These are phyloP conservation scores for Cyrtodaria siliqua DNA, from an alignment of 2,888 invertebrate genomes.

Conservation along the genomic window DNA sequence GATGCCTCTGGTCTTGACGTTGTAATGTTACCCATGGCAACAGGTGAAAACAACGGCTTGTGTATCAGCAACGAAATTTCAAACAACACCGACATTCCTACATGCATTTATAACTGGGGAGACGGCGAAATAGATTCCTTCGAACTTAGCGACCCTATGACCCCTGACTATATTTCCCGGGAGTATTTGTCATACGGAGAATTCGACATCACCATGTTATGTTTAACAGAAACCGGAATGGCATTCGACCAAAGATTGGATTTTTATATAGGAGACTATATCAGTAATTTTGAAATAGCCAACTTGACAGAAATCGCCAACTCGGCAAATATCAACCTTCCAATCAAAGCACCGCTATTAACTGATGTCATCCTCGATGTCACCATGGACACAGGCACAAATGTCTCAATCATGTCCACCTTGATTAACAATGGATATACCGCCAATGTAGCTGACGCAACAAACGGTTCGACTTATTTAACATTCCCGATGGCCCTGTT, in stretches of 20 bases:
- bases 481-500: constrained; percentile 7
- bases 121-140: background rate
- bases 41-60: too few species aligned
- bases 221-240: background rate
- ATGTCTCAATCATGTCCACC: constrained; percentile 7
- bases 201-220: constrained; percentile 9
- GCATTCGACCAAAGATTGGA: background rate
- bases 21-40: too few species aligned
- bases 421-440: background rate
- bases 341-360: constrained; percentile 4
- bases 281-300: constrained; percentile 10
- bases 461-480: background rate
- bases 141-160: background rate
- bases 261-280: constrained; percentile 28
- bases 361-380: constrained; percentile 1
- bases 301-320: constrained; percentile 7
- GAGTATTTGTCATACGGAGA: background rate
- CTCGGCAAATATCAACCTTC: constrained; percentile 16
- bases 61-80: background rate
- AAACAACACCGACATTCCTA: background rate
- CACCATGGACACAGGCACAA: background rate
- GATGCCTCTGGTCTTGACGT: too few species aligned
- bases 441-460: too few species aligned
- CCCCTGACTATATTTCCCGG: background rate
- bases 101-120: constrained; percentile 14